Evolutionary conservation across 2,113 vertebrate species (phyloP).

Genomic region (Phoxinus phoxinus): DNA sequence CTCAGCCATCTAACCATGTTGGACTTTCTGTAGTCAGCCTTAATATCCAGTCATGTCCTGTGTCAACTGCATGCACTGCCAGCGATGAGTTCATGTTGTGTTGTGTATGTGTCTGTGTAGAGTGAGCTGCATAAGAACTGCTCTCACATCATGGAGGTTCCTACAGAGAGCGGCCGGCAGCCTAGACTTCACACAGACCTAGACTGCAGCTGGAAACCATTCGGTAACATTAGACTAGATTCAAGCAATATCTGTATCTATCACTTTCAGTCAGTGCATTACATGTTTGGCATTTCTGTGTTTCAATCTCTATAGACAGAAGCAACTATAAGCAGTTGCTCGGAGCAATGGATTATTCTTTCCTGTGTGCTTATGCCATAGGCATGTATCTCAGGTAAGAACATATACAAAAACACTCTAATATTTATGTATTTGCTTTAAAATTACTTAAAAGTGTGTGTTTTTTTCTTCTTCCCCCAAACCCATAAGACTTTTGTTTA

Average conservation of each 20-base stretch:
- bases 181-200: constrained; percentile 68
- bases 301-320: constrained; percentile 76
- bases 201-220: constrained; percentile 92
- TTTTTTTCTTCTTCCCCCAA: not conserved
- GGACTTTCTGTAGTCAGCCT: not conserved
- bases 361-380: constrained; percentile 91
- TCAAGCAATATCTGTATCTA: not conserved
- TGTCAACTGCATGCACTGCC: not conserved
- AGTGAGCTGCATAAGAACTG: constrained; percentile 94
- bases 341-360: constrained; percentile 91
- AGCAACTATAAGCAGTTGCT: constrained; percentile 90
- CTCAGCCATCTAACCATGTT: not conserved
- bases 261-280: not conserved
- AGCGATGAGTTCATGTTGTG: not conserved
- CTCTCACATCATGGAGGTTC: constrained; percentile 65
- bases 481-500: no score
- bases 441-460: not conserved
- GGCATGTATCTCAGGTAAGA: constrained; percentile 96
- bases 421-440: not conserved
- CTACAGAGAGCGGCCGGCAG: constrained; percentile 48
- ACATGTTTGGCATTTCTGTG: not conserved
- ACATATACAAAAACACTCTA: not conserved
- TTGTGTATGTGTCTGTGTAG: constrained; percentile 67
- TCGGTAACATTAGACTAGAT: constrained; percentile 77
- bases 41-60: not conserved